A percentile compares a stretch with the other conserved stretches of the same genome.
Conservation (phyloP, 2,888 invertebrate genomes). For the Cacoxenus indagator region DNA sequence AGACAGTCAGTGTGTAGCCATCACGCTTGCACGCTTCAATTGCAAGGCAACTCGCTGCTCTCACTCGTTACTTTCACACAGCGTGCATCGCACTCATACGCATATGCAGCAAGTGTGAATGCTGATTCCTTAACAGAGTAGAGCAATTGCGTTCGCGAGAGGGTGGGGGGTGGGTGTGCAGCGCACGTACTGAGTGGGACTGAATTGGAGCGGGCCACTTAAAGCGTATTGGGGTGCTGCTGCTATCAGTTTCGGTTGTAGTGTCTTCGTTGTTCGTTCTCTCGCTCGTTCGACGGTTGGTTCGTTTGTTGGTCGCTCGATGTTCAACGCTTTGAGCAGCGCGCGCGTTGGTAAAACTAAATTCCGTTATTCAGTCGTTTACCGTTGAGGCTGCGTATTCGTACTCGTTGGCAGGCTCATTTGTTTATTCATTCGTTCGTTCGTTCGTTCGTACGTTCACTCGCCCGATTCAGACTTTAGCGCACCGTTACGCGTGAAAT, state of each 20-base stretch:
- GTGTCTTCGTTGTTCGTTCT: not conserved
- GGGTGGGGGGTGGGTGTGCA: not conserved
- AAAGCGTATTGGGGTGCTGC: constrained; percentile 31
- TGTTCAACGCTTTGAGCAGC: constrained; percentile 26
- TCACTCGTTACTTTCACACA: constrained; percentile 24
- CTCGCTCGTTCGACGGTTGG: too few relatives aligned
- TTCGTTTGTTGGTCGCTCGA: not conserved
- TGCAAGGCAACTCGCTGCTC: constrained; percentile 41
- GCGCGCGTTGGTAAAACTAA: constrained; percentile 47
- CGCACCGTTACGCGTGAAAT: constrained; percentile 1
- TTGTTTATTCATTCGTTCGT: not conserved
- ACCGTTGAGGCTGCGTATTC: constrained; percentile 37
- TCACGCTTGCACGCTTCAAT: constrained; percentile 26
- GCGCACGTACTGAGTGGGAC: not conserved
- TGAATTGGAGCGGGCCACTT: constrained; percentile 26
- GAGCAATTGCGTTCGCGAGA: not conserved
- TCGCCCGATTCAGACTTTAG: not conserved
- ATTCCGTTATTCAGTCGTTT: constrained; percentile 53
- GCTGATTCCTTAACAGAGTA: not conserved
- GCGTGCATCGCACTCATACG: not conserved
- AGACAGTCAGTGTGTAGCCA: constrained; percentile 31
- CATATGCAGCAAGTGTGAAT: not conserved
- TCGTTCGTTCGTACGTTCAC: constrained; percentile 2
- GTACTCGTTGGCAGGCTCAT: constrained; percentile 29
- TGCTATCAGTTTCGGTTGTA: constrained; percentile 11